phyloP scores from a whole-genome alignment of 2,888 invertebrate genomes.

The Zhengitettix transpicula region DNA sequence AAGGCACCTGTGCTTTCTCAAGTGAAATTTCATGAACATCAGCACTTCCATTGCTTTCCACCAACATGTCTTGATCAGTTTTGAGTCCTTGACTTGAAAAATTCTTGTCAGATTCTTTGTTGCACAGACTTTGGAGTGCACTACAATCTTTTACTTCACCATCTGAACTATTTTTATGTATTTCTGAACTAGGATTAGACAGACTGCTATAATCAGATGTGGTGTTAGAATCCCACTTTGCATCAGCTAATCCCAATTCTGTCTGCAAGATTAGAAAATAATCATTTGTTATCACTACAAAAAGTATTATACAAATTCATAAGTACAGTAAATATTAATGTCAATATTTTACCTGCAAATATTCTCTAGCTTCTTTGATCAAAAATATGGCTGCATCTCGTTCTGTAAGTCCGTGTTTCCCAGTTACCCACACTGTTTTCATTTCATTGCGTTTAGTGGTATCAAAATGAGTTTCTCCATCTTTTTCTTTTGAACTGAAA shows the following conservation, averaged over 20 bases:
- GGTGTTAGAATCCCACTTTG: slow-evolving; percentile 4
- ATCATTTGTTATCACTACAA: not conserved
- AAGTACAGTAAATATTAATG: not conserved
- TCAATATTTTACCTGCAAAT: slow-evolving; percentile 28
- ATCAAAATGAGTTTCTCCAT: slow-evolving; percentile 50
- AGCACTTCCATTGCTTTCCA: not conserved
- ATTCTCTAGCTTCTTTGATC: slow-evolving; percentile 58
- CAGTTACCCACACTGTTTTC: slow-evolving; percentile 61
- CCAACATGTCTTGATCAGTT: not conserved
- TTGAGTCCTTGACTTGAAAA: not conserved
- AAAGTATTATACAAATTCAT: not conserved
- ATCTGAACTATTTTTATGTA: not conserved
- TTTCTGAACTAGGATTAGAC: too few species aligned
- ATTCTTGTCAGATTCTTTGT: not conserved
- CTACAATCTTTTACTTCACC: not conserved
- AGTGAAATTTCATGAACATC: not conserved
- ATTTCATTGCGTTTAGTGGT: slow-evolving; percentile 47
- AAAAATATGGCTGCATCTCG: slow-evolving; percentile 65
- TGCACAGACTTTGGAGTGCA: not conserved
- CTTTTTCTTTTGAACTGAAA: slow-evolving; percentile 46
- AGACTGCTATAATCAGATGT: too few species aligned
- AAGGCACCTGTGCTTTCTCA: not conserved
- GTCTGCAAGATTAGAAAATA: slow-evolving; percentile 31
- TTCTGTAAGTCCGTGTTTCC: slow-evolving; percentile 62
- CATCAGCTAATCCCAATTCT: slow-evolving; percentile 42